These are phyloP conservation scores for Pseudorhombus dupliciocellatus DNA, from an alignment of 2,113 vertebrate species.

Conservation along the genomic window DNA sequence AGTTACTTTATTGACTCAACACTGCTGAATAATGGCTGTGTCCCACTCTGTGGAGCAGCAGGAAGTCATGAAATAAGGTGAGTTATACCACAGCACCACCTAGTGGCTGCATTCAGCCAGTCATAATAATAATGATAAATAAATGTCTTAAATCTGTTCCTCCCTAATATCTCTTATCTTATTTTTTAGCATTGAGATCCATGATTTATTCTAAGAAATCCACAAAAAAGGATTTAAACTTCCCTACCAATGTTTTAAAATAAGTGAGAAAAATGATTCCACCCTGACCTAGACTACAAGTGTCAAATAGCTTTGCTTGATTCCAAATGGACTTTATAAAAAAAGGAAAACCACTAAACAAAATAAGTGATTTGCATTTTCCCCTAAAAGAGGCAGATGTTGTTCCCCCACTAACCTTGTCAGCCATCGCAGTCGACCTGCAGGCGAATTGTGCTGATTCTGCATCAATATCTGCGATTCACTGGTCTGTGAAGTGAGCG, in stretches of 20 bases:
- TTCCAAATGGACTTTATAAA: neutral
- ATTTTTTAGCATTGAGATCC: no score
- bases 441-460: neutral
- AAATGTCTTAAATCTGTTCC: no score
- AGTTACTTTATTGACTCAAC: slow-evolving; percentile 14
- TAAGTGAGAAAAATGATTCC: no score
- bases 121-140: no score
- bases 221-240: no score
- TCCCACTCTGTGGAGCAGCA: slow-evolving; percentile 13
- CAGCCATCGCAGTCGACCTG: neutral
- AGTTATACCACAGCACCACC: slow-evolving; percentile 55
- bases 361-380: neutral
- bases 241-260: no score
- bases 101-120: slow-evolving; percentile 32
- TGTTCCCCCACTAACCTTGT: neutral
- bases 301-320: no score
- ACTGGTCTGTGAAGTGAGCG: slow-evolving; percentile 26
- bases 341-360: neutral
- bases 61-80: neutral
- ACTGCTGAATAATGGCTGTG: slow-evolving; percentile 25
- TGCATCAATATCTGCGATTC: slow-evolving; percentile 22
- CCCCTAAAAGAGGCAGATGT: neutral
- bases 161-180: no score
- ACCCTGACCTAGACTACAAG: no score
- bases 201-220: no score